These are phyloP conservation scores for Phalacrocorax pelagicus DNA, from an alignment of 2,113 vertebrate species.

Conservation along the genomic window DNA sequence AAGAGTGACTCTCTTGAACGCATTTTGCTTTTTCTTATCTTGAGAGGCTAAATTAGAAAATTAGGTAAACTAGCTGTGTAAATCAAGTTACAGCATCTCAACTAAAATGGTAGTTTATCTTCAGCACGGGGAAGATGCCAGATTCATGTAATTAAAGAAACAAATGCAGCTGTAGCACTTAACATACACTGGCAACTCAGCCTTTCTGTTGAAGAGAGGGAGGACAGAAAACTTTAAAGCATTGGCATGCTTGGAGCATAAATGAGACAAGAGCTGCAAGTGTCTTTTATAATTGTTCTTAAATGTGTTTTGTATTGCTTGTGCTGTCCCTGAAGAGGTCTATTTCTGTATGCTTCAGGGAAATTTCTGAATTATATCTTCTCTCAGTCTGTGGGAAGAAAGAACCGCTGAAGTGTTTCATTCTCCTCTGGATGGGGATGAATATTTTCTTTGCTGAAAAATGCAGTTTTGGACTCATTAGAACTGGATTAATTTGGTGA, in stretches of 20 bases:
- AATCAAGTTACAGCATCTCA: conserved; percentile 22
- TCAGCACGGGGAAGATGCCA: not conserved
- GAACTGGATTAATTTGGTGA: conserved; percentile 11
- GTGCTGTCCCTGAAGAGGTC: conserved; percentile 3
- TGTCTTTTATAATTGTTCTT: conserved; percentile 43
- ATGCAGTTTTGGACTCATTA: conserved; percentile 26
- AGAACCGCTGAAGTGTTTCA: not conserved
- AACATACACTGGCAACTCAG: conserved; percentile 14
- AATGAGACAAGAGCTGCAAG: conserved; percentile 32
- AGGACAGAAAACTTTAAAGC: conserved; percentile 52
- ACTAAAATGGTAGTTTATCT: conserved; percentile 57
- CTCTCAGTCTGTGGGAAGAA: conserved; percentile 27
- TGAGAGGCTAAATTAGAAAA: conserved; percentile 42
- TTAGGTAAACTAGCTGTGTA: conserved; percentile 32
- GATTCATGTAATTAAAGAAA: conserved; percentile 41
- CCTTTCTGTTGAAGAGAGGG: conserved; percentile 4
- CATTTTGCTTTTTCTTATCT: conserved; percentile 14
- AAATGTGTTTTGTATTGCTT: conserved; percentile 44
- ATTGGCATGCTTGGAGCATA: not conserved
- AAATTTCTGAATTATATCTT: conserved; percentile 16
- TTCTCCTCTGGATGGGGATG: conserved; percentile 8
- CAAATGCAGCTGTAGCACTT: conserved; percentile 8
- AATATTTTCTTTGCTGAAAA: conserved; percentile 45
- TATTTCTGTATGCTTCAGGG: not conserved
- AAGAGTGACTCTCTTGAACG: not conserved